phyloP scores from a whole-genome alignment of 2,888 invertebrate species.

The Cryptops parisi region DNA sequence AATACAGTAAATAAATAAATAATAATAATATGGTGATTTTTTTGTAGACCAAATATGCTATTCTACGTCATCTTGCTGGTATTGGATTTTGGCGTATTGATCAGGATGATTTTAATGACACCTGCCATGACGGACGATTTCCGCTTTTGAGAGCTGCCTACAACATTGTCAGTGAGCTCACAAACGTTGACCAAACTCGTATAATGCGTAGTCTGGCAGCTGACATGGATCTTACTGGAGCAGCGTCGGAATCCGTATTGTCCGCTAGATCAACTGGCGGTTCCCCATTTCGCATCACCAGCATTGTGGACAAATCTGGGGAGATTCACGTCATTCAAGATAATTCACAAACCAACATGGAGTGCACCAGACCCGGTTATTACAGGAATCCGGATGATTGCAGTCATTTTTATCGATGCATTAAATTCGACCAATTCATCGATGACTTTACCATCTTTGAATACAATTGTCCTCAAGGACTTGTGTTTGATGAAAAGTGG shows the following conservation, averaged over 20 bases:
- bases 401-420: constrained; percentile 62
- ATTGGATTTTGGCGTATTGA: constrained; percentile 45
- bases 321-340: constrained; percentile 44
- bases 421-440: constrained; percentile 58
- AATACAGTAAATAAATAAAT: no score
- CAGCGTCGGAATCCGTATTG: background rate
- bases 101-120: constrained; percentile 40
- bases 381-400: constrained; percentile 62
- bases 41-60: constrained; percentile 48
- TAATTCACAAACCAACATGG: constrained; percentile 26
- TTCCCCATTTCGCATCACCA: constrained; percentile 49
- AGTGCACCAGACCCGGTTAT: constrained; percentile 57
- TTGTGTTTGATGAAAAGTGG: constrained; percentile 50
- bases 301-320: constrained; percentile 56
- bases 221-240: constrained; percentile 9
- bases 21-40: no score
- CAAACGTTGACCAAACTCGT: constrained; percentile 11
- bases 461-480: constrained; percentile 61
- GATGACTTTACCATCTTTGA: constrained; percentile 64
- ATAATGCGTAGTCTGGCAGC: constrained; percentile 14
- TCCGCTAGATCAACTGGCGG: background rate
- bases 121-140: constrained; percentile 20
- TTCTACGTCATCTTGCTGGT: constrained; percentile 55
- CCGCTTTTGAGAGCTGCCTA: constrained; percentile 24
- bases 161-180: constrained; percentile 25